phyloP scores from a whole-genome alignment of 2,888 invertebrate genomes.

The Molorchus minor region DNA sequence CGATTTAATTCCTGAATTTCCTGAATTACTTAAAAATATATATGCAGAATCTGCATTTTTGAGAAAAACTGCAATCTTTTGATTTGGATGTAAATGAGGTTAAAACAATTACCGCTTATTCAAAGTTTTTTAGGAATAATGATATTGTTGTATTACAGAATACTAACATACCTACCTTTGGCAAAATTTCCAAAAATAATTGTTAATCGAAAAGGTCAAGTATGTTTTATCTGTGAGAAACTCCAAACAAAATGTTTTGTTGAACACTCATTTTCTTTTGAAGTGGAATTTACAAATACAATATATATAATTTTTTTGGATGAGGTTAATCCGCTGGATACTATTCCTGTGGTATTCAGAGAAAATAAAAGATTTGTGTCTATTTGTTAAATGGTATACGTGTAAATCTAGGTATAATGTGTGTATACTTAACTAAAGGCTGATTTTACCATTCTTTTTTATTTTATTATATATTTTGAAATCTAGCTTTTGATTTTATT shows the following conservation, averaged over 20 bases:
- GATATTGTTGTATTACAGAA: background rate
- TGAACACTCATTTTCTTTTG: background rate
- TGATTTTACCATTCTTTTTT: too few species aligned
- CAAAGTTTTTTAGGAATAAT: background rate
- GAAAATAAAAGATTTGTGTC: background rate
- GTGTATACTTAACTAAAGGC: too few species aligned
- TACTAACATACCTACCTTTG: background rate
- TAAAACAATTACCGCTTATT: background rate
- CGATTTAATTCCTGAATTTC: background rate
- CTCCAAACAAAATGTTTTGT: background rate
- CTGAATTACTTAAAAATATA: background rate
- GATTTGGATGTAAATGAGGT: background rate
- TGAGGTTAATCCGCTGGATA: background rate
- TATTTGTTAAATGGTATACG: background rate
- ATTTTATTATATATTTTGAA: too few species aligned
- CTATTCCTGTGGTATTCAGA: background rate
- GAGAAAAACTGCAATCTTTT: background rate
- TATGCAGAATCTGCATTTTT: background rate
- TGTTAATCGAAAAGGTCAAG: background rate
- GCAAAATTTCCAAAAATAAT: background rate
- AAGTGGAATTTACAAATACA: background rate
- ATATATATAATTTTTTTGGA: background rate
- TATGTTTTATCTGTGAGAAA: background rate
- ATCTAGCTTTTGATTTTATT: too few species aligned
- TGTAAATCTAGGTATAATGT: too few species aligned